Base-by-base conservation (phyloP, 2,888 invertebrate genomes). In the Thumatha senex region DNA sequence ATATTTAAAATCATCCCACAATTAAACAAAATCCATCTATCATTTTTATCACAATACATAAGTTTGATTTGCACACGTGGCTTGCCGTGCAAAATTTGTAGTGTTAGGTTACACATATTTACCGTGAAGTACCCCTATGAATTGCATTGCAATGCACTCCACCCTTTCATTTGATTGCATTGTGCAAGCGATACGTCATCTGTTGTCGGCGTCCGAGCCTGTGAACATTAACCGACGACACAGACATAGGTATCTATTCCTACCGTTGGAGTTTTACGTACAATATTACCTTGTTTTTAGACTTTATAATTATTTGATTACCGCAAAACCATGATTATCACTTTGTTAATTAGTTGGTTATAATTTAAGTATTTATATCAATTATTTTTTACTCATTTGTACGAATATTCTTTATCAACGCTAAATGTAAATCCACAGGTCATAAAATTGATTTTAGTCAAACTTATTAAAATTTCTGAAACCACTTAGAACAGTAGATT, bases 121-220 rank as follows among this genome's bases (percentile, higher is more conserved):
- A 78, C 81, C 80, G 80, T 82, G 68, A 72, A 88, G 81, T 88
- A 76, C 90, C 90, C 90, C 84, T 89, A 90, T 90, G 79, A 81
- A 83, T 89, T 86, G 88, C 90, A 89, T 82, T 63, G 84, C 83
- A 75, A 80, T 89, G 87, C 89, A 88, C 78, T 86, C 79, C 80
- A 88, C 86, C 89, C 89, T 85, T 87, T 84, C 78, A 84, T 80
- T 74, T 73, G 69, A 64, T 67, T 72, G 77, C 71, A 83, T 90
- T 90, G 89, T 88, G 86, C 86, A 89, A 90, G 67, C 76, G 76
- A 81, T 85, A 86, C 77, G 84, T 90, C 89, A 89, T 89, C 87
- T 88, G 90, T 79, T 78, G 72, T 67, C 74, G 74, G 62, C 71
- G 65, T 63, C 69, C 73, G 14, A 73, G 66, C 76, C 83, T 89